A percentile compares a stretch with the other conserved stretches of the same genome.
Evolutionary conservation across 2,797 vertebrate species (phyloP).

Genomic region (Clarias laeviceps): DNA sequence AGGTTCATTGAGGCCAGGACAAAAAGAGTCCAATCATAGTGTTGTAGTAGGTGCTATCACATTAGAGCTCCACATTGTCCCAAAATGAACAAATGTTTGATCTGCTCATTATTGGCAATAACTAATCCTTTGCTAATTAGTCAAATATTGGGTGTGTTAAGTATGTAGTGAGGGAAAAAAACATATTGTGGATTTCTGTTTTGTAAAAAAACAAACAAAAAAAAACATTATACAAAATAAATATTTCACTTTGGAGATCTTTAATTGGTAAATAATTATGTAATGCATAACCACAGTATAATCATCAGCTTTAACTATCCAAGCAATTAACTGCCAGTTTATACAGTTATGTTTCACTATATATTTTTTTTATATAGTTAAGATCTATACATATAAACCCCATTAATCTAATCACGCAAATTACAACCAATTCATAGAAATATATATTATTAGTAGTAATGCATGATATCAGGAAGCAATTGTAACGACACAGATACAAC

Average conservation of each 20-base stretch:
- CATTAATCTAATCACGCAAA: background rate
- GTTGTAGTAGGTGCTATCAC: constrained; percentile 40
- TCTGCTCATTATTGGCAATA: constrained; percentile 23
- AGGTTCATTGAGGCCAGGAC: constrained; percentile 41
- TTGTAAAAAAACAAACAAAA: background rate
- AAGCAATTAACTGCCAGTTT: background rate
- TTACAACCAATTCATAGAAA: background rate
- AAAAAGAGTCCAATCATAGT: constrained; percentile 24
- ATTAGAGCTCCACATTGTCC: constrained; percentile 33
- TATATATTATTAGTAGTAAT: background rate
- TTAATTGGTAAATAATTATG: constrained; percentile 1
- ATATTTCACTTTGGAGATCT: background rate
- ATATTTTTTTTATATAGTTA: background rate
- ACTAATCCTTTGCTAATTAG: constrained; percentile 31
- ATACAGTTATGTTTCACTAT: background rate
- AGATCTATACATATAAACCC: background rate
- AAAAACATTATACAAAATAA: background rate
- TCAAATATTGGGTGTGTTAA: constrained; percentile 6
- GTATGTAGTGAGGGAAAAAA: background rate
- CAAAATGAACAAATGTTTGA: constrained; percentile 32
- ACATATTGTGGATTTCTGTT: background rate
- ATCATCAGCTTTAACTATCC: background rate
- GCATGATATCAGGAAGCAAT: background rate
- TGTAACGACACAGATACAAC: background rate
- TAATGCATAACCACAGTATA: background rate